These are phyloP conservation scores for Stratiolaelaps scimitus DNA, from an alignment of 1,140 invertebrate species.

Conservation along the genomic window DNA sequence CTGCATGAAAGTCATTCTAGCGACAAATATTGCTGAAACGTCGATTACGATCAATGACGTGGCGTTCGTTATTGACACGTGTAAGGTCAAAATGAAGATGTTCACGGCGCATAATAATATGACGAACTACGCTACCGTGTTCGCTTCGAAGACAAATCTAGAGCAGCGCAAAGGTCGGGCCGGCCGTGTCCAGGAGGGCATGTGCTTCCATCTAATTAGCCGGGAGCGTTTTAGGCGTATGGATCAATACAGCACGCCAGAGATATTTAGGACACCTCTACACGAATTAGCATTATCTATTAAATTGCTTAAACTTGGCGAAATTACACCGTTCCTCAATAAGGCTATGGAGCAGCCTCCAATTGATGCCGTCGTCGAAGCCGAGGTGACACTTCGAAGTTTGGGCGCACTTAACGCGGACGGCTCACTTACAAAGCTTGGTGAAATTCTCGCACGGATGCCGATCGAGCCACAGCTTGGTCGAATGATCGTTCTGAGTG, in stretches of 20 bases:
- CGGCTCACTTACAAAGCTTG: slow-evolving; percentile 75
- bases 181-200: slow-evolving; percentile 70
- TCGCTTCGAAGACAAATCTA: slow-evolving; percentile 80
- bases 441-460: slow-evolving; percentile 75
- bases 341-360: slow-evolving; percentile 89
- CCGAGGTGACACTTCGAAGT: slow-evolving; percentile 51
- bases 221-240: slow-evolving; percentile 46
- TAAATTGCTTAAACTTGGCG: slow-evolving; percentile 72
- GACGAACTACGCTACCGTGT: slow-evolving; percentile 83
- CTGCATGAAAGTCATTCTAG: slow-evolving; percentile 68
- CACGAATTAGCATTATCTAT: slow-evolving; percentile 74
- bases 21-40: slow-evolving; percentile 84
- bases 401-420: slow-evolving; percentile 72
- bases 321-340: slow-evolving; percentile 76
- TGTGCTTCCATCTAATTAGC: slow-evolving; percentile 78
- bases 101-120: slow-evolving; percentile 92
- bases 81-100: slow-evolving; percentile 87
- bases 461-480: slow-evolving; percentile 82
- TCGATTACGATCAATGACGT: slow-evolving; percentile 94
- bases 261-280: slow-evolving; percentile 87
- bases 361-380: slow-evolving; percentile 81
- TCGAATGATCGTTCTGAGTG: slow-evolving; percentile 74
- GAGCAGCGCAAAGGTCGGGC: slow-evolving; percentile 80
- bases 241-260: slow-evolving; percentile 81
- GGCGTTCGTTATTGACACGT: slow-evolving; percentile 86